Percentiles rank a stretch among this genome's conserved stretches.
phyloP scores from a whole-genome alignment of 2,888 invertebrate species.

The Heliconius charithonia region DNA sequence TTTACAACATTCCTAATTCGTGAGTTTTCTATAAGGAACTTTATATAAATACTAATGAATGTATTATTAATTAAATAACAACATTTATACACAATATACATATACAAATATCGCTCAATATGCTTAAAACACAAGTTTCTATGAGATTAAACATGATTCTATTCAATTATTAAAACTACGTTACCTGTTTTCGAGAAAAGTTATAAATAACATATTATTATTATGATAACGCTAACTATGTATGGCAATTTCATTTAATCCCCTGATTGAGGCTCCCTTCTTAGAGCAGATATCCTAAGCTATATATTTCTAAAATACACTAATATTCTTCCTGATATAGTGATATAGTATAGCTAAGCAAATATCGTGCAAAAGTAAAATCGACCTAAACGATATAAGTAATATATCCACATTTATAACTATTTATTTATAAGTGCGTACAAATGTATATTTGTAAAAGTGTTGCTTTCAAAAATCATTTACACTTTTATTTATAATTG shows the following conservation, averaged over 20 bases:
- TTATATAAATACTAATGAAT: constrained; percentile 64
- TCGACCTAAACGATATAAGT: constrained; percentile 35
- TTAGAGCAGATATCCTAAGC: constrained; percentile 42
- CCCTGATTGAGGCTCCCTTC: constrained; percentile 41
- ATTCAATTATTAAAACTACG: constrained; percentile 54
- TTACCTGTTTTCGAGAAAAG: constrained; percentile 46
- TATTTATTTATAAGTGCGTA: constrained; percentile 41
- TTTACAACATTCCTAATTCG: constrained; percentile 59
- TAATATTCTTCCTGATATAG: constrained; percentile 33
- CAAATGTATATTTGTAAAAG: constrained; percentile 44
- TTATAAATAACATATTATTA: constrained; percentile 33
- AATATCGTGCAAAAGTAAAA: constrained; percentile 46
- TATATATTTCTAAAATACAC: constrained; percentile 38
- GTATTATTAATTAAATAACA: constrained; percentile 69
- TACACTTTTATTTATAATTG: constrained; percentile 27
- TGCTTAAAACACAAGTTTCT: constrained; percentile 58
- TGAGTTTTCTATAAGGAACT: constrained; percentile 67
- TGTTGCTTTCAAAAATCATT: constrained; percentile 38
- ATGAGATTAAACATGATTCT: constrained; percentile 43
- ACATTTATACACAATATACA: constrained; percentile 67
- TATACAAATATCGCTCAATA: constrained; percentile 57
- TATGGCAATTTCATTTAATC: constrained; percentile 35
- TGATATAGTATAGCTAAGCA: constrained; percentile 41
- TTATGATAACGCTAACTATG: neutral
- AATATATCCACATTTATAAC: constrained; percentile 27